A percentile compares a stretch with the other conserved stretches of the same genome.
These are phyloP conservation scores for Pollimyrus isidori DNA, from an alignment of 2,113 vertebrate genomes.

Conservation along the genomic window DNA sequence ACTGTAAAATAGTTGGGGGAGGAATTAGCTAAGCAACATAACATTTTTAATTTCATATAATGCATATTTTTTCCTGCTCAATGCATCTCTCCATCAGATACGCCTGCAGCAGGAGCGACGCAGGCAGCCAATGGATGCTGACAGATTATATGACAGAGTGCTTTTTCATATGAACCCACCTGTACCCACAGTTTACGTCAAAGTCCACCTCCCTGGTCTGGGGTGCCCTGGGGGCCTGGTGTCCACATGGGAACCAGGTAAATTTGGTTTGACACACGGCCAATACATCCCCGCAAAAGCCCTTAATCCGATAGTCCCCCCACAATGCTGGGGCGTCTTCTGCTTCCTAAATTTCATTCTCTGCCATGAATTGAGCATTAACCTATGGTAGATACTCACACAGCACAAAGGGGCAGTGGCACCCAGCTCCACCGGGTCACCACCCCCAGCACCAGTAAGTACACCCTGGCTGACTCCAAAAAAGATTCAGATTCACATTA, in stretches of 20 bases:
- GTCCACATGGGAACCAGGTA: slow-evolving; percentile 2
- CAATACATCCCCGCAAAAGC: background rate
- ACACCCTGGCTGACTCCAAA: background rate
- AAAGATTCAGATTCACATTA: background rate
- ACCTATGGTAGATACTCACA: background rate
- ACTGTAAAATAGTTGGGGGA: background rate
- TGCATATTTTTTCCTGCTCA: background rate
- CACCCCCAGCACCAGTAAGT: background rate
- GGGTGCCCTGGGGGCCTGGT: background rate
- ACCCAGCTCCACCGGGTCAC: background rate
- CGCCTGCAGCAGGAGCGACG: background rate
- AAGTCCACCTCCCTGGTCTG: background rate
- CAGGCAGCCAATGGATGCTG: background rate
- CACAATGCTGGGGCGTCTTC: background rate
- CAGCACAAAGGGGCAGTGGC: background rate
- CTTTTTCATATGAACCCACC: background rate
- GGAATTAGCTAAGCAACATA: background rate
- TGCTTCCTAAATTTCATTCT: slow-evolving; percentile 14
- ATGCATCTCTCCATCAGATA: background rate
- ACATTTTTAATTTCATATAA: background rate
- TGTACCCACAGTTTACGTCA: background rate
- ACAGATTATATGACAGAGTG: background rate
- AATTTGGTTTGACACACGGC: background rate
- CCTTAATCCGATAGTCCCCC: background rate
- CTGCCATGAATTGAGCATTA: slow-evolving; percentile 9